These are phyloP conservation scores for Pavo muticus DNA, from an alignment of 2,113 vertebrate species.

Conservation along the genomic window DNA sequence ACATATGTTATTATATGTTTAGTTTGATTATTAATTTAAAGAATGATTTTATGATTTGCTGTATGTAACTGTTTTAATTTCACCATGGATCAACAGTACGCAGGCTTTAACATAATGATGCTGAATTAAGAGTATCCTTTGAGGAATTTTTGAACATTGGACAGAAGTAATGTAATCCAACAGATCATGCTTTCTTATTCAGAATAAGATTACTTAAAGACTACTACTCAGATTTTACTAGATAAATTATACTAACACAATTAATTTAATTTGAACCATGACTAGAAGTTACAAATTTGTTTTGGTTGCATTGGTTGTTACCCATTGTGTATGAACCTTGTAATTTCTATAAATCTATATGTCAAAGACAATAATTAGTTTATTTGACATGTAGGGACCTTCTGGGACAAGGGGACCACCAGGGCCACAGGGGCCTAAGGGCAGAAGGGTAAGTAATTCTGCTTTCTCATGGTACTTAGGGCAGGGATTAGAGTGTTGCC, in stretches of 20 bases:
- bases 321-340: not conserved
- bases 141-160: not conserved
- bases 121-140: not conserved
- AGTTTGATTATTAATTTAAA: not conserved
- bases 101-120: not conserved
- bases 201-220: not conserved
- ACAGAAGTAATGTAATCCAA: not conserved
- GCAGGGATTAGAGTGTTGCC: not conserved
- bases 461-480: not conserved
- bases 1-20: not conserved
- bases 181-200: not conserved
- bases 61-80: not conserved
- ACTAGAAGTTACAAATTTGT: not conserved
- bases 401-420: slow-evolving; percentile 84
- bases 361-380: not conserved
- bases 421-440: slow-evolving; percentile 88
- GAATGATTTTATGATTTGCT: not conserved
- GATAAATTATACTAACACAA: not conserved
- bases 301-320: not conserved
- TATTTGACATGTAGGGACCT: slow-evolving; percentile 82
- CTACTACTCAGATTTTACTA: not conserved
- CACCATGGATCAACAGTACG: not conserved
- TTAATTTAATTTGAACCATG: not conserved
- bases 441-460: slow-evolving; percentile 87
- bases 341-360: not conserved